phyloP scores from a whole-genome alignment of 2,888 invertebrate species.

The Sericinus montela region DNA sequence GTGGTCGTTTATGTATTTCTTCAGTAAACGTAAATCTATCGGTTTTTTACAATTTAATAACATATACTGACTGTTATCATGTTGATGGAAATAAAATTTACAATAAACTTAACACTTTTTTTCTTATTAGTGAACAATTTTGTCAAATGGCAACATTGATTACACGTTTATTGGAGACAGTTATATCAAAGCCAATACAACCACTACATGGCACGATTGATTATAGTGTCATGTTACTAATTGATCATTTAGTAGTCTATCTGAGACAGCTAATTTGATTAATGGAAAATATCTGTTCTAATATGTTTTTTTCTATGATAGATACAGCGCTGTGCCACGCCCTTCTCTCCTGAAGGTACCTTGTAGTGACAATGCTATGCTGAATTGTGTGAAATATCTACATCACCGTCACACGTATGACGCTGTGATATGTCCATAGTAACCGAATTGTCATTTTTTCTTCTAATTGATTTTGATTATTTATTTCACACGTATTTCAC shows the following conservation, averaged over 20 bases:
- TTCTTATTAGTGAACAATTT: background rate
- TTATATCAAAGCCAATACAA: too few species aligned
- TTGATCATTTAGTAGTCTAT: too few species aligned
- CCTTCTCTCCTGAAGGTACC: constrained; percentile 49
- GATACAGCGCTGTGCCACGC: constrained; percentile 53
- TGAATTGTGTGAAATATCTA: background rate
- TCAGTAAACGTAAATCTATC: constrained; percentile 3
- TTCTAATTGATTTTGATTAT: too few species aligned
- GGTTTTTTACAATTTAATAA: constrained; percentile 33
- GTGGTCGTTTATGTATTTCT: constrained; percentile 9
- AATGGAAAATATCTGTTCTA: background rate
- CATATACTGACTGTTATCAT: constrained; percentile 44
- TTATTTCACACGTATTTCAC: too few species aligned
- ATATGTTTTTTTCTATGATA: constrained; percentile 39
- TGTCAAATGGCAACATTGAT: too few species aligned
- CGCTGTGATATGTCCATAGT: too few species aligned
- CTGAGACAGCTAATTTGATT: too few species aligned
- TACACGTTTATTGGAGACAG: too few species aligned
- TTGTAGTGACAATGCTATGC: background rate
- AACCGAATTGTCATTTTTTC: too few species aligned
- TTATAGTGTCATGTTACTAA: too few species aligned
- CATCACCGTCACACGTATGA: too few species aligned
- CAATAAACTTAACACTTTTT: background rate
- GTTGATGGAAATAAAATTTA: constrained; percentile 57
- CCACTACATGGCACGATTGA: too few species aligned